Evolutionary conservation across 1,140 invertebrate genomes (phyloP), one percentile per base, ranked within the genome.

Genomic region (Dinoponera quadriceps): DNA sequence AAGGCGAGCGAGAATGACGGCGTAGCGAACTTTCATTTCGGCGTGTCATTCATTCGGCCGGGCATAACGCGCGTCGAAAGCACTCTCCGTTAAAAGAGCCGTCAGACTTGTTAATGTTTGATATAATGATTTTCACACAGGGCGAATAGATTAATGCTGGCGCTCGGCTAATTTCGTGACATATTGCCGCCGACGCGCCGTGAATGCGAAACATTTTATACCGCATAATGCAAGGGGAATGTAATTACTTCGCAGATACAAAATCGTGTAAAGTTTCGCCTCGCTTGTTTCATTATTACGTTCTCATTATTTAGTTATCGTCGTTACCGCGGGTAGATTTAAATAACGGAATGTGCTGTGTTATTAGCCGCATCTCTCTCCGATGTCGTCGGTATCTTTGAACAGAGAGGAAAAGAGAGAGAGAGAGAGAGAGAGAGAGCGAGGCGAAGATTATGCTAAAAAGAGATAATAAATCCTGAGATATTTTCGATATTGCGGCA

Each of bases 101-200:
- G 49, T 78, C 75, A 78, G 65, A 78, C 75, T 69, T 78, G 75
- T 78, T 78, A 78, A 78, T 69, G 75, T 68, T 78, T 78, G 75
- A 78, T 78, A 57, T 69, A 66, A 78, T 78, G 63, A 78, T 78
- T 78, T 78, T 78, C 75, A 9, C 62, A 54, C 63, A 69, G 63
- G 22, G 13, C 63, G 49, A 2, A 78, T 69, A 78, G 75, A 78
- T 78, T 78, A 78, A 78, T 68, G 63, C 20, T 69, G 75, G 75
- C 75, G 63, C 18, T 3, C 18, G 33, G 51, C 33, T 78, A 78
- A 78, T 78, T 78, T 55, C 75, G 63, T 20, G 75, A 49, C 63
- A 22, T 27, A 69, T 78, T 78, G 33, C 29, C 33, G 51, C 14
- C 25, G 59, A 65, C 13, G 48, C n/a, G n/a, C n/a, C n/a, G 27